These are phyloP conservation scores for Pedionomus torquatus DNA, from an alignment of 2,113 vertebrate genomes.

Conservation along the genomic window DNA sequence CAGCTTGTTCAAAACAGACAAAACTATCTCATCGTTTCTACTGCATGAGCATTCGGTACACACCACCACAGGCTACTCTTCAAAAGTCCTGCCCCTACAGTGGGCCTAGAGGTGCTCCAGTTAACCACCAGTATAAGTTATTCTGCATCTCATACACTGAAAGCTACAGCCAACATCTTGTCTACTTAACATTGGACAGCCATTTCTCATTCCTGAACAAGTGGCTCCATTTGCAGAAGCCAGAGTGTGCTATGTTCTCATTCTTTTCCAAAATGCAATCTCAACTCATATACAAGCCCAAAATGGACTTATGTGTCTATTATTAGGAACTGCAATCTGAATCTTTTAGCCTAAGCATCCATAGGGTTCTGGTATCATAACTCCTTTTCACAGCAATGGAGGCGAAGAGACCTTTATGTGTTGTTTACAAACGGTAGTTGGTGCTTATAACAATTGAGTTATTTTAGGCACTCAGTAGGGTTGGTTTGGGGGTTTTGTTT, in stretches of 20 bases:
- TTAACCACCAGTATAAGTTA: neutral
- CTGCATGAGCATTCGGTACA: neutral
- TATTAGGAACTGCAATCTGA: neutral
- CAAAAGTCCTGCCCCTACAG: rapidly evolving
- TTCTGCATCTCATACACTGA: neutral
- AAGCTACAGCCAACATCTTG: neutral
- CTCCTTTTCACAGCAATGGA: neutral
- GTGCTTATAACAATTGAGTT: neutral
- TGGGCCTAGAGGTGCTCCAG: neutral
- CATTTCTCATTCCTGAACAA: neutral
- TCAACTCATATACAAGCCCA: neutral
- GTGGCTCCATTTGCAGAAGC: neutral
- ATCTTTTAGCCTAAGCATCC: neutral
- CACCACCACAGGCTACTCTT: neutral
- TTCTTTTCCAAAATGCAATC: neutral
- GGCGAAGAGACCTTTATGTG: neutral
- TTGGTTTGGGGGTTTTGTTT: neutral
- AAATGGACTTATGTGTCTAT: neutral
- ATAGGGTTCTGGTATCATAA: neutral
- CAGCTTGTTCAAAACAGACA: neutral
- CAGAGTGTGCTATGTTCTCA: neutral
- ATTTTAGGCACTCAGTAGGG: neutral
- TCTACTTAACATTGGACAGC: neutral
- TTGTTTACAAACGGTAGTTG: neutral
- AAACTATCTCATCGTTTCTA: neutral